Conservation (phyloP, 2,888 invertebrate species). For the Lasioglossum vierecki region DNA sequence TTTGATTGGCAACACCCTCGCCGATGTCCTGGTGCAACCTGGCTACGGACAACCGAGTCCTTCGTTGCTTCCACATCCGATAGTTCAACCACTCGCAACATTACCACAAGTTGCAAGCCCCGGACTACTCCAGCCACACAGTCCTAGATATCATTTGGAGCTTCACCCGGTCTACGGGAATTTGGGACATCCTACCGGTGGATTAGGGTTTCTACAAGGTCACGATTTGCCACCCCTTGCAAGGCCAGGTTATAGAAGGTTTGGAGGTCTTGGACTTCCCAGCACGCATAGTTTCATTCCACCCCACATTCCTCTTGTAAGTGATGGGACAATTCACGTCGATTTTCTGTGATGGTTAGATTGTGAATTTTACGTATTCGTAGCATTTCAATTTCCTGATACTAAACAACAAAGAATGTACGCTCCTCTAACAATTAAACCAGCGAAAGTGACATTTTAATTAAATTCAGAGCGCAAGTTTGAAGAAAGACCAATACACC, state of each 20-base stretch:
- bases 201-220: not conserved
- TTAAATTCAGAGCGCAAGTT: not conserved
- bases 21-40: slow-evolving; percentile 70
- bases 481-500: not conserved
- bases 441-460: not conserved
- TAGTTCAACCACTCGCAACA: not conserved
- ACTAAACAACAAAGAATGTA: not conserved
- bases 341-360: not conserved
- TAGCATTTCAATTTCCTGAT: not conserved
- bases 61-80: not conserved
- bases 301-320: slow-evolving; percentile 8
- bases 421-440: not conserved
- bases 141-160: slow-evolving; percentile 33
- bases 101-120: too few relatives aligned
- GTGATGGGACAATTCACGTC: not conserved
- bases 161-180: slow-evolving; percentile 36
- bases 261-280: not conserved
- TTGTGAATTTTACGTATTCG: not conserved
- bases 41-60: slow-evolving; percentile 56
- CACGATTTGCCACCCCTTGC: slow-evolving; percentile 3
- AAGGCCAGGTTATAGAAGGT: not conserved
- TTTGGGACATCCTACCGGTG: not conserved
- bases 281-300: not conserved
- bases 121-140: not conserved
- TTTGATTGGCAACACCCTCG: slow-evolving; percentile 35